These are phyloP conservation scores for Listronotus bonariensis DNA, from an alignment of 1,140 invertebrate genomes.

Conservation along the genomic window DNA sequence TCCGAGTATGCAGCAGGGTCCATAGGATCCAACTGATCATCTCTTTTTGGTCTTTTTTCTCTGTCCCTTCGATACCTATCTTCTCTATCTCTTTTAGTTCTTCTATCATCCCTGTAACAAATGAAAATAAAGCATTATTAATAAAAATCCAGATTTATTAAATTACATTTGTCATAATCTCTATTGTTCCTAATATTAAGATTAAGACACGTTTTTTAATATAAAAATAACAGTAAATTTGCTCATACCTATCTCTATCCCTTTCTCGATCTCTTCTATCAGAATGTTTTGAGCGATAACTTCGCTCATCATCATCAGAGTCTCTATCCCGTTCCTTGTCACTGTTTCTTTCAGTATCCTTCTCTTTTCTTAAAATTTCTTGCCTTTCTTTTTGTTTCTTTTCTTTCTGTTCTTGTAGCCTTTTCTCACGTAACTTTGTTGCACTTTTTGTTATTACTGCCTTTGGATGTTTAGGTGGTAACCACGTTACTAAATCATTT, in stretches of 20 bases:
- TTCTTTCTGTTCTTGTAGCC: slow-evolving; percentile 20
- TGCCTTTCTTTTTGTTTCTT: slow-evolving; percentile 34
- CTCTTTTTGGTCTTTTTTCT: slow-evolving; percentile 45
- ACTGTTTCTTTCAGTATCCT: slow-evolving; percentile 38
- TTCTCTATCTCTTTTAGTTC: slow-evolving; percentile 38
- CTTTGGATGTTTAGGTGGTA: slow-evolving; percentile 90
- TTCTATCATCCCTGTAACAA: slow-evolving; percentile 36
- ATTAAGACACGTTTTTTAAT: too few species aligned
- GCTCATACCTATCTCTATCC: slow-evolving; percentile 13
- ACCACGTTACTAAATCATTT: slow-evolving; percentile 92
- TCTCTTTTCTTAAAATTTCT: slow-evolving; percentile 33
- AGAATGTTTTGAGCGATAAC: slow-evolving; percentile 36
- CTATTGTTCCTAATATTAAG: too few species aligned
- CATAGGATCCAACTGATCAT: slow-evolving; percentile 81
- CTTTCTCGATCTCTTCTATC: slow-evolving; percentile 41
- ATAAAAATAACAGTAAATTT: too few species aligned
- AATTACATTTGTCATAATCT: too few species aligned
- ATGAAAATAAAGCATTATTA: too few species aligned
- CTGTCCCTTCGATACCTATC: slow-evolving; percentile 37
- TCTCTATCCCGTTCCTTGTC: slow-evolving; percentile 34
- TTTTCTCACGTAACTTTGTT: slow-evolving; percentile 76
- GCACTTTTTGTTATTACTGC: slow-evolving; percentile 81
- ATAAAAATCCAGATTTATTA: too few species aligned
- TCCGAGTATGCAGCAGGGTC: slow-evolving; percentile 89
- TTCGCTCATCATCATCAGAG: slow-evolving; percentile 43